These are phyloP conservation scores for Sakesphorus luctuosus DNA, from an alignment of 2,113 vertebrate species.

Conservation along the genomic window DNA sequence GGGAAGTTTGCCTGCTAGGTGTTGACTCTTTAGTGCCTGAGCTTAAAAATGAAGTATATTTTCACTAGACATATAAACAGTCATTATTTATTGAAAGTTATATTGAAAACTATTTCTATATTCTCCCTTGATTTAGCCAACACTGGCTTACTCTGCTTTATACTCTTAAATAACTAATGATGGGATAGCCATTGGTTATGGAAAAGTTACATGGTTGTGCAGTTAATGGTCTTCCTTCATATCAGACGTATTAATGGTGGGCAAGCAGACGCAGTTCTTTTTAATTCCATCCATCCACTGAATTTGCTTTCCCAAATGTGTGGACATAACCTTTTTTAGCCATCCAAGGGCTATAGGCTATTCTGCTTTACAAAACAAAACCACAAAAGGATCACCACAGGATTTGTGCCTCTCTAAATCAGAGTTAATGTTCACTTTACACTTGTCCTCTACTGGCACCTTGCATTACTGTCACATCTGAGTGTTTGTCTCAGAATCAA, in stretches of 20 bases:
- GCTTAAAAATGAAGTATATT: too few species aligned
- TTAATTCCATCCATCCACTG: background rate
- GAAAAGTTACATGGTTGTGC: background rate
- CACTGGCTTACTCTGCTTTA: background rate
- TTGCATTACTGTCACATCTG: background rate
- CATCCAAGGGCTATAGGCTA: background rate
- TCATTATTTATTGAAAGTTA: background rate
- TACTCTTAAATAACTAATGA: background rate
- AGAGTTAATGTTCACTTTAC: background rate
- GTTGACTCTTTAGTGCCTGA: too few species aligned
- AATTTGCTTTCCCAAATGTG: background rate
- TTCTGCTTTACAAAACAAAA: background rate
- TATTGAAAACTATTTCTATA: background rate
- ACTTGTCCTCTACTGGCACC: rapidly evolving
- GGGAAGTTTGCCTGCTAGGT: background rate
- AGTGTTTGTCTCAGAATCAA: background rate
- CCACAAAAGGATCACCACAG: background rate
- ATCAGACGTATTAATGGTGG: background rate
- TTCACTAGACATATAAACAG: background rate
- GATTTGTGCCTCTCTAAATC: background rate
- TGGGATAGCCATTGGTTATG: background rate
- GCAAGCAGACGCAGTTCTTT: background rate
- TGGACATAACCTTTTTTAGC: background rate
- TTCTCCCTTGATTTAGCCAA: background rate
- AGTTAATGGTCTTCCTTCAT: background rate